phyloP scores from a whole-genome alignment of 2,797 vertebrate genomes.

The Enteromius thamalakanensis region DNA sequence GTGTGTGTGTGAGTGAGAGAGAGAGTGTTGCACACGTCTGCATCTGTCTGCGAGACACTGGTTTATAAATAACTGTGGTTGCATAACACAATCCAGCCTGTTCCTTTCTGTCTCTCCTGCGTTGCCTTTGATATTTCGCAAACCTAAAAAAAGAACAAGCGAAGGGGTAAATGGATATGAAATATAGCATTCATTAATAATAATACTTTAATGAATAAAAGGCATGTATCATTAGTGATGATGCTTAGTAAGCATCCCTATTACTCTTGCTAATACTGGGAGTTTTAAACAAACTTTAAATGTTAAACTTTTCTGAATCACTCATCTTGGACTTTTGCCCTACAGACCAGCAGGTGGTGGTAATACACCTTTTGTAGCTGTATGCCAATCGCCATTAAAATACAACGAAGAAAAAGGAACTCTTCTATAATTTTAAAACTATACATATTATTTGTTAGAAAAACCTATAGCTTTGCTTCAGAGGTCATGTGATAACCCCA shows the following conservation, averaged over 20 bases:
- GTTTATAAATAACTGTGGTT: constrained; percentile 81
- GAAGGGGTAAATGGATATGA: constrained; percentile 32
- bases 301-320: background rate
- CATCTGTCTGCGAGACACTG: constrained; percentile 53
- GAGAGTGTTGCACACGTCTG: constrained; percentile 15
- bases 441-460: too few relatives aligned
- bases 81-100: constrained; percentile 75
- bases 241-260: background rate
- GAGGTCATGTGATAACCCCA: too few relatives aligned
- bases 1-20: background rate
- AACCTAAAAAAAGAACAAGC: constrained; percentile 45
- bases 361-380: too few relatives aligned
- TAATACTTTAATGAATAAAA: constrained; percentile 58
- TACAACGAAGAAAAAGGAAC: too few relatives aligned
- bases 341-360: background rate
- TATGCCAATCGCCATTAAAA: too few relatives aligned
- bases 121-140: constrained; percentile 73
- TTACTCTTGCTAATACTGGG: background rate
- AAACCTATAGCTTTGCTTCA: too few relatives aligned
- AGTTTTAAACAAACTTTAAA: background rate
- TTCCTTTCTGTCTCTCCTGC: constrained; percentile 67
- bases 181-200: constrained; percentile 59
- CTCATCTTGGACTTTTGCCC: background rate
- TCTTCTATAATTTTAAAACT: too few relatives aligned
- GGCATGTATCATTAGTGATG: background rate